Evolutionary conservation across 2,113 vertebrate genomes (phyloP).

Genomic region (Rutilus rutilus): DNA sequence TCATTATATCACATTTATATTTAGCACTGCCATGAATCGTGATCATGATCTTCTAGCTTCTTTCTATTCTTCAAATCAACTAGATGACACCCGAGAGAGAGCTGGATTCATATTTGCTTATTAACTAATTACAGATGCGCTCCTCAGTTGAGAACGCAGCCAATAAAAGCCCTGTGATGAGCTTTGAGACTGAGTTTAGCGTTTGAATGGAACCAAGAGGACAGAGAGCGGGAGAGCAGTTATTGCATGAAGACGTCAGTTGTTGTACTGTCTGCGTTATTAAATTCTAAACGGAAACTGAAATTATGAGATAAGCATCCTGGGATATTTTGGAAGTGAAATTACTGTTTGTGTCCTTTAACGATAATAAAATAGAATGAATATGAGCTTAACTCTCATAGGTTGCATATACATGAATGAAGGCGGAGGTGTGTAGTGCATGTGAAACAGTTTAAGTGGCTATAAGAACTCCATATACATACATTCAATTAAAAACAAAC

Average conservation of each 20-base stretch:
- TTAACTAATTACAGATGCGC: not conserved
- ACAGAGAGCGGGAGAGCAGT: not conserved
- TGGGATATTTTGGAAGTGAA: not conserved
- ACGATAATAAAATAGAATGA: not conserved
- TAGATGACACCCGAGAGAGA: slow-evolving; percentile 7
- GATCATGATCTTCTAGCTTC: not conserved
- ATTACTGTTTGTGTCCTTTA: not conserved
- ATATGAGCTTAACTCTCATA: not conserved
- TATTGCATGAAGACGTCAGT: not conserved
- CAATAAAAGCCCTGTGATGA: not conserved
- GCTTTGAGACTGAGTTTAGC: not conserved
- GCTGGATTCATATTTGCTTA: slow-evolving; percentile 5
- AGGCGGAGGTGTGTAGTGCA: not conserved
- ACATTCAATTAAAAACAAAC: too few species aligned
- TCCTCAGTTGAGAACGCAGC: not conserved
- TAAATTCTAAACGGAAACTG: not conserved
- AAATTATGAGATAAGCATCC: slow-evolving; percentile 9
- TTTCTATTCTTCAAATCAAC: not conserved
- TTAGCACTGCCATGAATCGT: not conserved
- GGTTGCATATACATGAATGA: not conserved
- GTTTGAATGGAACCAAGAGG: slow-evolving; percentile 6
- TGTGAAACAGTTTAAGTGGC: not conserved
- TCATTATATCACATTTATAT: not conserved
- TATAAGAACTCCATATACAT: not conserved
- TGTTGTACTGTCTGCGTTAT: not conserved